phyloP scores from a whole-genome alignment of 2,113 vertebrate species.

The Machaerirhynchus nigripectus region DNA sequence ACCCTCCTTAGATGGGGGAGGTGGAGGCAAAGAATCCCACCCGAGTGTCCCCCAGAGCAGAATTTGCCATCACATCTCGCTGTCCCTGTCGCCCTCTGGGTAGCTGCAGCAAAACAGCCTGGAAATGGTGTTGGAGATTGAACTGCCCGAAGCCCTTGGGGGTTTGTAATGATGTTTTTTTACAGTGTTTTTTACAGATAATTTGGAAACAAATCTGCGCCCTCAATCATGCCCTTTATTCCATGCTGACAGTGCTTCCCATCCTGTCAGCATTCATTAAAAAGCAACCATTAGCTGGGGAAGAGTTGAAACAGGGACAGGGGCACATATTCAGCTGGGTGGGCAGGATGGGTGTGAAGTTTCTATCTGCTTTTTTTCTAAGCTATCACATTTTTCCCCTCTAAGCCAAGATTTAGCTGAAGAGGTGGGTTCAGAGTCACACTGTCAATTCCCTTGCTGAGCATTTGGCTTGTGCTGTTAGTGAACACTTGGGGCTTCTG shows the following conservation, averaged over 20 bases:
- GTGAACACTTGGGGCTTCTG: background rate
- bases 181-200: background rate
- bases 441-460: background rate
- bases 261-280: background rate
- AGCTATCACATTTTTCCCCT: background rate
- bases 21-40: background rate
- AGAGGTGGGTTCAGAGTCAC: background rate
- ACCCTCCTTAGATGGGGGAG: background rate
- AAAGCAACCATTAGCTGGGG: background rate
- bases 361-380: background rate
- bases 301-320: background rate
- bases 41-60: background rate
- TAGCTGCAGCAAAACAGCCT: background rate
- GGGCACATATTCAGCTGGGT: background rate
- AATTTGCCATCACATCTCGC: background rate
- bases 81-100: background rate
- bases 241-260: background rate
- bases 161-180: background rate
- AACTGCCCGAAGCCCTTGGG: background rate
- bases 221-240: background rate
- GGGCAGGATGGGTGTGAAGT: background rate
- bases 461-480: background rate
- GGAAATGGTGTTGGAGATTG: background rate
- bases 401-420: background rate
- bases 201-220: background rate